Evolutionary conservation across 2,888 invertebrate genomes (phyloP), one percentile per base, ranked within the genome.

Genomic region (Cepaea hortensis): DNA sequence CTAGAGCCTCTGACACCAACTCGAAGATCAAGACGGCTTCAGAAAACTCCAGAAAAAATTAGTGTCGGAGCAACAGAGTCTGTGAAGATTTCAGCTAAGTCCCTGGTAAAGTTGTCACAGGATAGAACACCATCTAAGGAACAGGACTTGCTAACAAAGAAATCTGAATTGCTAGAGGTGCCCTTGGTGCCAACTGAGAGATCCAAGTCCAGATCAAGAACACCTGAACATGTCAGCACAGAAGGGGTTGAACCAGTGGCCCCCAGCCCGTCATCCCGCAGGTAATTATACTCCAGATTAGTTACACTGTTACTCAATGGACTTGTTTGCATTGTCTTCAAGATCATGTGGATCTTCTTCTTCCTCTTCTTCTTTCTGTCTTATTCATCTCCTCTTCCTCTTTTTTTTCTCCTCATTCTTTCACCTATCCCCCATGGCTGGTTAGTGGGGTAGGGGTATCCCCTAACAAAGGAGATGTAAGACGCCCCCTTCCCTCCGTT

Each of bases 1-100:
- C 6, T 62, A 13, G 81, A 77, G 23, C 82, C 82, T 46, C 15
- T 76, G 20, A 82, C 81, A 46, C 82, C 77, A 35, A 86, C 81
- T 11, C 77, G 77, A 82, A 61, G 72, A 23, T 82, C 82, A 23
- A 77, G 20, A 77, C 46, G 86, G 46, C 81, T 48, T 23, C 81
- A 18, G 9, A 86, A 72, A 23, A 46, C 82, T 76, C 70, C 86
- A 20, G 82, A 82, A 23, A 68, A 23, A 62, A 65, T 72, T 11
- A 76, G 65, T 77, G 68, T 4, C 48, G 9, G 61, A 11, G 82
- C 77, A 75, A 35, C 75, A 0, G 81, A 48, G n/a, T n/a, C 73
- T 23, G 73, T 79, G 18, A 73, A 73, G 46, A 46, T 61, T 15
- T 20, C 70, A 35, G 68, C 70, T 13, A 15, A n/a, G 11, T 50